These are phyloP conservation scores for Hydrolagus affinis DNA, from an alignment of 2,113 vertebrate genomes.

Conservation along the genomic window DNA sequence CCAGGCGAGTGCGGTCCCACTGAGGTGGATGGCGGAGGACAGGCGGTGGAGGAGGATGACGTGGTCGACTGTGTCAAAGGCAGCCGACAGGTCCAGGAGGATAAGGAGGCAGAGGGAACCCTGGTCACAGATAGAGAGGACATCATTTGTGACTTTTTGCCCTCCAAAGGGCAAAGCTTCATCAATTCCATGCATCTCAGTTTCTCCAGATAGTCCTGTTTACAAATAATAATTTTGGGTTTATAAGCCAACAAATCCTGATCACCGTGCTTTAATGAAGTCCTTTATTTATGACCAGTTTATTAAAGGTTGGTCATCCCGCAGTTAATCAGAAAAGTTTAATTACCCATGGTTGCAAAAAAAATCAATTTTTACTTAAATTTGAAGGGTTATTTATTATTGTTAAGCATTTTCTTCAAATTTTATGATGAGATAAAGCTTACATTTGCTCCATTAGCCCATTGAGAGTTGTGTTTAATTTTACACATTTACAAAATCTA, in stretches of 20 bases:
- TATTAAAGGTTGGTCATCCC: not conserved
- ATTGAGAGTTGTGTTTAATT: not conserved
- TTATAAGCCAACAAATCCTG: not conserved
- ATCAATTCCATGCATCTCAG: not conserved
- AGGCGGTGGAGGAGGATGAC: too few relatives aligned
- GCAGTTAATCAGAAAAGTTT: not conserved
- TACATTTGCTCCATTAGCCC: not conserved
- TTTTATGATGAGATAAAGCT: not conserved
- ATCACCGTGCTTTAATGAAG: not conserved
- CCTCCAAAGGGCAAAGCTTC: too few relatives aligned
- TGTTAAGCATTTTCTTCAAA: not conserved
- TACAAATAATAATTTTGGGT: not conserved
- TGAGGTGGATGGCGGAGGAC: too few relatives aligned
- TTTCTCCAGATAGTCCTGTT: not conserved
- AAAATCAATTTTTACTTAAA: conserved; percentile 14
- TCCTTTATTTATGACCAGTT: not conserved
- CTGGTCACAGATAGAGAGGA: too few relatives aligned
- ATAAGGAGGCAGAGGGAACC: too few relatives aligned
- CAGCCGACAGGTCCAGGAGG: too few relatives aligned
- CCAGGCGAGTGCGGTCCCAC: too few relatives aligned
- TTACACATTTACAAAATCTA: not conserved
- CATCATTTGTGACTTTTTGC: too few relatives aligned
- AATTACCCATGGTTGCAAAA: not conserved
- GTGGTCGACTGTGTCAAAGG: too few relatives aligned
- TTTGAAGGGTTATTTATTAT: not conserved